Percentiles rank a stretch among this genome's conserved stretches.
phyloP scores from a whole-genome alignment of 2,888 invertebrate species.

The Megamerina dolium region DNA sequence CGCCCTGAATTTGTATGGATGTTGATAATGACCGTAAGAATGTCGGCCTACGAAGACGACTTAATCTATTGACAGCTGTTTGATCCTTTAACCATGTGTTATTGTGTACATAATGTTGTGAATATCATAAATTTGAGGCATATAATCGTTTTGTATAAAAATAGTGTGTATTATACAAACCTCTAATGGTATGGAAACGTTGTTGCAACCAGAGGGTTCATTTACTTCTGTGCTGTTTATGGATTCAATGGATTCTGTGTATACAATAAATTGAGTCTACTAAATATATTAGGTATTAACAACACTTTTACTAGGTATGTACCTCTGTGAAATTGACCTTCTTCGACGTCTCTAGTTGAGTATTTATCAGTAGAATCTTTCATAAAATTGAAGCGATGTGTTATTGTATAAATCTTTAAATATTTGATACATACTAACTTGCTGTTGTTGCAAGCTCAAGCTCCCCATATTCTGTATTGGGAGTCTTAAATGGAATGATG shows the following conservation, averaged over 20 bases:
- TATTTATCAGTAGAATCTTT: conserved; percentile 27
- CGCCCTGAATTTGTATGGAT: conserved; percentile 39
- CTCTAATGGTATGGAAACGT: conserved; percentile 18
- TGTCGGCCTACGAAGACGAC: conserved; percentile 44
- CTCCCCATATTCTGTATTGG: conserved; percentile 68
- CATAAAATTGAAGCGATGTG: conserved; percentile 5
- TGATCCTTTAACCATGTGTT: conserved; percentile 6
- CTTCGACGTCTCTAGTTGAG: conserved; percentile 55
- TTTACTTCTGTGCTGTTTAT: conserved; percentile 3
- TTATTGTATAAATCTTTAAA: not conserved
- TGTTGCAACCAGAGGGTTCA: conserved; percentile 5
- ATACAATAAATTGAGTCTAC: too few species aligned
- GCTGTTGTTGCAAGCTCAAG: too few species aligned
- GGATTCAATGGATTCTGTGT: conserved; percentile 4
- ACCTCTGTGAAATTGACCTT: conserved; percentile 53
- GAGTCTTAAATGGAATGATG: conserved; percentile 81
- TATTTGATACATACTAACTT: too few species aligned
- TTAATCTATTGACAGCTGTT: conserved; percentile 36
- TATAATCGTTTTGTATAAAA: too few species aligned
- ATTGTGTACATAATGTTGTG: not conserved
- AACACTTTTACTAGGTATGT: too few species aligned
- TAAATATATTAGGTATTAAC: too few species aligned
- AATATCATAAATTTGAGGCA: too few species aligned
- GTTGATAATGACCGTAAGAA: conserved; percentile 45
- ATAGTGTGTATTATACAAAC: conserved; percentile 15